Conservation (phyloP, 1,140 invertebrate genomes). For the Drosophila sturtevanti region DNA sequence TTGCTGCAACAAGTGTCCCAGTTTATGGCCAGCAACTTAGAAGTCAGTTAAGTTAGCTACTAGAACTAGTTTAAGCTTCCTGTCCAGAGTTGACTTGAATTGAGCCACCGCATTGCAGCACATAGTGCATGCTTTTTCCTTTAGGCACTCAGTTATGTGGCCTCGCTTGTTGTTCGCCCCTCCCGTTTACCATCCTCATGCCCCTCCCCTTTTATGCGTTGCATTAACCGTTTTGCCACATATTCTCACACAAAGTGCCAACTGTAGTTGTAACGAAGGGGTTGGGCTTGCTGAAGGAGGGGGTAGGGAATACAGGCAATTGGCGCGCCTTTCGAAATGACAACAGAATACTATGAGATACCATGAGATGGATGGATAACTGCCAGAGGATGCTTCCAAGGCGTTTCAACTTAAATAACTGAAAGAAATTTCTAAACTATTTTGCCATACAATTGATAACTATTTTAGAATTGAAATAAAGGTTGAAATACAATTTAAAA, state of each 20-base stretch:
- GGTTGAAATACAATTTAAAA: too few species aligned
- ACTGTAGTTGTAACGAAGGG: background rate
- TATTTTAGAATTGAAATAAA: background rate
- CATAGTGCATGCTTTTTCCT: conserved; percentile 53
- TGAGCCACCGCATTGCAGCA: conserved; percentile 14
- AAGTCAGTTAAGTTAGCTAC: conserved; percentile 46
- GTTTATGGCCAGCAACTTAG: conserved; percentile 48
- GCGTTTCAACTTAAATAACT: conserved; percentile 1
- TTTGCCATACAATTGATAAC: background rate
- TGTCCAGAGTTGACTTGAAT: conserved; percentile 38
- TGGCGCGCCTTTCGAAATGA: conserved; percentile 74
- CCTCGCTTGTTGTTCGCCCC: conserved; percentile 31
- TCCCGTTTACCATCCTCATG: conserved; percentile 20
- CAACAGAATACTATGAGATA: conserved; percentile 36
- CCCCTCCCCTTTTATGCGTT: background rate
- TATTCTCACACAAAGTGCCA: conserved; percentile 66
- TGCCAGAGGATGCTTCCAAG: background rate
- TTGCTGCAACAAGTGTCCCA: conserved; percentile 76
- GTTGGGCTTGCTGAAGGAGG: too few species aligned
- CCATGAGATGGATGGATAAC: background rate
- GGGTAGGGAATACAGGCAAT: conserved; percentile 31
- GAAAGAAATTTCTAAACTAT: background rate
- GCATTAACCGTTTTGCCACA: conserved; percentile 71
- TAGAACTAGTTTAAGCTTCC: conserved; percentile 78
- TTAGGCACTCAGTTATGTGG: conserved; percentile 50